Percentiles rank a stretch among this genome's conserved stretches.
Conservation (phyloP, 2,888 invertebrate genomes). For the Drosophila niveifrons region DNA sequence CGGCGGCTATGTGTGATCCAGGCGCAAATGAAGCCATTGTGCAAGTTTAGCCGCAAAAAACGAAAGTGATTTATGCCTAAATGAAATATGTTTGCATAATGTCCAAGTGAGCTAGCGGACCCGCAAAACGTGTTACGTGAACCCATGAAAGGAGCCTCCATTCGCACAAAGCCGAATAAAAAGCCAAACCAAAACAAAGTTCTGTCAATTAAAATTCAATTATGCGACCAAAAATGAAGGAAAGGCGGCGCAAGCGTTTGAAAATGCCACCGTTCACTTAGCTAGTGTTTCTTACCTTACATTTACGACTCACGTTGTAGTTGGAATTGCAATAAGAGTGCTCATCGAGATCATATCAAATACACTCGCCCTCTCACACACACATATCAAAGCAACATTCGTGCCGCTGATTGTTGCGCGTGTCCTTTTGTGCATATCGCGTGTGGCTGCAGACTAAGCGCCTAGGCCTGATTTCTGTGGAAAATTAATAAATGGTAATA, state of each 20-base stretch:
- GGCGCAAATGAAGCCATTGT: constrained; percentile 70
- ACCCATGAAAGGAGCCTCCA: background rate
- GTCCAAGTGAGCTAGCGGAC: constrained; percentile 48
- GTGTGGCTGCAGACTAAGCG: constrained; percentile 42
- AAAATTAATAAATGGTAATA: constrained; percentile 59
- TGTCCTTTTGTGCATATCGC: constrained; percentile 52
- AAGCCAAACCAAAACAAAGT: constrained; percentile 13
- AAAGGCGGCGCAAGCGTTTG: constrained; percentile 75
- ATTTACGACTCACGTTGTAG: background rate
- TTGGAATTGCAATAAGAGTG: constrained; percentile 1
- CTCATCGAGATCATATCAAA: constrained; percentile 57
- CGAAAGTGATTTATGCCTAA: constrained; percentile 74
- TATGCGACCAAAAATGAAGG: constrained; percentile 71
- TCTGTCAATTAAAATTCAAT: constrained; percentile 75
- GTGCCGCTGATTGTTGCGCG: constrained; percentile 56
- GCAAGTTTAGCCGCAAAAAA: constrained; percentile 69
- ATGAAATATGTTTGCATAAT: constrained; percentile 66
- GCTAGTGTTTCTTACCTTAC: constrained; percentile 6
- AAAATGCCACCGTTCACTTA: constrained; percentile 64
- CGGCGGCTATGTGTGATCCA: constrained; percentile 41
- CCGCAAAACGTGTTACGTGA: constrained; percentile 30
- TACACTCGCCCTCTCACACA: constrained; percentile 10
- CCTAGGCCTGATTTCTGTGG: constrained; percentile 44
- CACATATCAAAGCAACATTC: constrained; percentile 50
- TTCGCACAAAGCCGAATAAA: background rate